These are phyloP conservation scores for Lasioglossum figueresi DNA, from an alignment of 2,888 invertebrate species.

Conservation along the genomic window DNA sequence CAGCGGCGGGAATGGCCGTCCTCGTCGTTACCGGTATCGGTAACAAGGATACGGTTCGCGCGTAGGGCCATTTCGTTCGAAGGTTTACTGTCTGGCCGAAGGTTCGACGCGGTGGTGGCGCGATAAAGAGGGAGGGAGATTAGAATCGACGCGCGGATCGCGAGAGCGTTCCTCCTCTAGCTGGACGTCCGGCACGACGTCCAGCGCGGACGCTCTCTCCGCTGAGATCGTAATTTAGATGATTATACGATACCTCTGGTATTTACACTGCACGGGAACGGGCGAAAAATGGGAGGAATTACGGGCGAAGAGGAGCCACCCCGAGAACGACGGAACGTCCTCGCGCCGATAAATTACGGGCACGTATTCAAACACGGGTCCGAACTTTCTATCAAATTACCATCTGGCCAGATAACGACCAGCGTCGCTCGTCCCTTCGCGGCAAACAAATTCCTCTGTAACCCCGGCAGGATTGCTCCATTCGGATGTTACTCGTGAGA, in stretches of 20 bases:
- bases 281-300: slow-evolving; percentile 49
- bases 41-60: slow-evolving; percentile 70
- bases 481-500: neutral
- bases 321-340: slow-evolving; percentile 18
- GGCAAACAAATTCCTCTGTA: slow-evolving; percentile 5
- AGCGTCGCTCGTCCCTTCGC: neutral
- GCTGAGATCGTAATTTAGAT: slow-evolving; percentile 59
- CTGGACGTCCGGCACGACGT: slow-evolving; percentile 28
- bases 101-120: slow-evolving; percentile 53
- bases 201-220: slow-evolving; percentile 14
- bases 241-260: slow-evolving; percentile 51
- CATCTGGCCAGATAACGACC: slow-evolving; percentile 35
- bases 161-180: slow-evolving; percentile 34
- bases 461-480: neutral
- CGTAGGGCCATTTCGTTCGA: slow-evolving; percentile 67
- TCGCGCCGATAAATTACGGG: slow-evolving; percentile 37
- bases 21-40: slow-evolving; percentile 73
- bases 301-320: slow-evolving; percentile 42
- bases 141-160: slow-evolving; percentile 61
- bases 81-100: slow-evolving; percentile 68
- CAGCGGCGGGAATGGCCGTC: slow-evolving; percentile 63
- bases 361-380: slow-evolving; percentile 34
- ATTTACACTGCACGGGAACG: slow-evolving; percentile 34
- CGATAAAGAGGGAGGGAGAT: slow-evolving; percentile 59
- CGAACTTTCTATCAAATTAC: slow-evolving; percentile 46